Conservation (phyloP, 2,113 vertebrate genomes). For the Oreochromis aureus region DNA sequence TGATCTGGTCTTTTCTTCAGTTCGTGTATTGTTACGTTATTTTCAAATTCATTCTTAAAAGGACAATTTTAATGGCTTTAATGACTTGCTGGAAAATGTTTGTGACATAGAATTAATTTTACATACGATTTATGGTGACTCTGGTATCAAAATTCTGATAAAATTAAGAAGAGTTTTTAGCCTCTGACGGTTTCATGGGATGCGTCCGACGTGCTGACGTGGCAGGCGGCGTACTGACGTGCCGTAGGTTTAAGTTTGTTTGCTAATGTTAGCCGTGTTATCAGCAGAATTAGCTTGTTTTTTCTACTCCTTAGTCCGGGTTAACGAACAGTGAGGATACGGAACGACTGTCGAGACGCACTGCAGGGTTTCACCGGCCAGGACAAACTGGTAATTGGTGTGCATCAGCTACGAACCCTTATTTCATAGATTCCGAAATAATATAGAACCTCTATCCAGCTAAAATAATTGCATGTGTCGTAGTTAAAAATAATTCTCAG, state of each 20-base stretch:
- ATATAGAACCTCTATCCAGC: rapidly evolving
- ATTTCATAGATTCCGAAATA: neutral
- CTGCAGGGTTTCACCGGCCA: neutral
- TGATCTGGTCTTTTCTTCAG: neutral
- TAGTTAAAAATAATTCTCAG: rapidly evolving
- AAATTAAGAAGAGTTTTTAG: neutral
- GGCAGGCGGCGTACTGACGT: neutral
- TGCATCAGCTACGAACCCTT: neutral
- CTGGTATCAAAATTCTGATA: neutral
- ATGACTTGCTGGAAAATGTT: neutral
- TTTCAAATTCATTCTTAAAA: neutral
- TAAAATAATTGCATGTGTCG: rapidly evolving
- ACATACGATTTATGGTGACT: neutral
- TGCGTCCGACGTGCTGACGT: constrained; percentile 1
- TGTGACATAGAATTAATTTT: neutral
- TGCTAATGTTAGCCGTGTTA: rapidly evolving
- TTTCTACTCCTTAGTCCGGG: neutral
- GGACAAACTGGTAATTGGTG: neutral
- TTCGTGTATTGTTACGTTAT: neutral
- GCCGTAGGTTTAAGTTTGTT: neutral
- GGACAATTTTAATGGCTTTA: neutral
- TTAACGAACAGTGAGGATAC: neutral
- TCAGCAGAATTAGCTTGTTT: rapidly evolving
- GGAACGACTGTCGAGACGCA: neutral
- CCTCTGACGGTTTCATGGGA: neutral